A percentile compares a stretch with the other conserved stretches of the same genome.
Evolutionary conservation across 2,797 vertebrate genomes (phyloP).

Genomic region (Cyprinodon diabolis): DNA sequence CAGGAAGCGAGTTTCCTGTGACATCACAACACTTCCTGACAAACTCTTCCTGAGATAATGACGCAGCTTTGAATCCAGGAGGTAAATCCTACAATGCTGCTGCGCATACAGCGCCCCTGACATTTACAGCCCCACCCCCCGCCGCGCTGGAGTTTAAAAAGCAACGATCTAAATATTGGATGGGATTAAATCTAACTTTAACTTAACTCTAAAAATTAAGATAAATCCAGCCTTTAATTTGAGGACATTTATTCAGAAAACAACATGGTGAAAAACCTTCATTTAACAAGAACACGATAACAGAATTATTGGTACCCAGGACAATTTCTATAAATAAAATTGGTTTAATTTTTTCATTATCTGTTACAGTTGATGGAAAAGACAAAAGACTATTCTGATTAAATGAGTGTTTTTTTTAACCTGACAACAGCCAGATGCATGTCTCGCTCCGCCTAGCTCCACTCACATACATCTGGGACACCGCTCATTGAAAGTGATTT

Average conservation of each 20-base stretch:
- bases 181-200: not conserved
- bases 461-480: no score
- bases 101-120: not conserved
- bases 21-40: slow-evolving; percentile 59
- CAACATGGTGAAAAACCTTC: not conserved
- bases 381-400: not conserved
- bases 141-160: not conserved
- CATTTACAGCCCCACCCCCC: not conserved
- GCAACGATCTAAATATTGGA: not conserved
- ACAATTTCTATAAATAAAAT: not conserved
- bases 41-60: slow-evolving; percentile 41
- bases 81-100: not conserved
- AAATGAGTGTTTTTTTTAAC: not conserved
- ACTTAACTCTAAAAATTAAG: not conserved
- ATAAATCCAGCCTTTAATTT: not conserved
- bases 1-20: slow-evolving; percentile 66
- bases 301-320: not conserved
- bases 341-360: not conserved
- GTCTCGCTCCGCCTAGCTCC: no score
- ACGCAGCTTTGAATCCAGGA: slow-evolving; percentile 14
- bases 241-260: not conserved
- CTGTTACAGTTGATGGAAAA: not conserved
- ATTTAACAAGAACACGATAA: not conserved
- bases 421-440: no score
- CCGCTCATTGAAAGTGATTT: no score